A percentile compares a stretch with the other conserved stretches of the same genome.
phyloP scores from a whole-genome alignment of 2,888 invertebrate species.

The Idaea straminata region DNA sequence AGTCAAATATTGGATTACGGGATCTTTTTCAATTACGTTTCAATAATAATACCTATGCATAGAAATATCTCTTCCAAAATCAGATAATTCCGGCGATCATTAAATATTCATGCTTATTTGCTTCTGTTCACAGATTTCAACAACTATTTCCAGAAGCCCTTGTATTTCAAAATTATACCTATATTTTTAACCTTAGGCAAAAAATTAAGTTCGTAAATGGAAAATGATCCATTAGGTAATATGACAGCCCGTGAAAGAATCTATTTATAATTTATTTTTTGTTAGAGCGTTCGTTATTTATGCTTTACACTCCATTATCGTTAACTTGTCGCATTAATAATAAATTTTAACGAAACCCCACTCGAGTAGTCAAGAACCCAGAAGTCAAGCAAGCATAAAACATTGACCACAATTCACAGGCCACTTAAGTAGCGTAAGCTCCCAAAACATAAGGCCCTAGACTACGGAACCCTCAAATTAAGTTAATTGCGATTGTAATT shows the following conservation, averaged over 20 bases:
- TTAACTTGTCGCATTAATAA: constrained; percentile 4
- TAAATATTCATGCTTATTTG: constrained; percentile 25
- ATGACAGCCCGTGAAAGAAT: too few species aligned
- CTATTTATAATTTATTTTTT: too few species aligned
- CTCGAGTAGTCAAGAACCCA: background rate
- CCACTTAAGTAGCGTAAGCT: constrained; percentile 57
- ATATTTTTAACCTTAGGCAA: too few species aligned
- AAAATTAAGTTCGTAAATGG: too few species aligned
- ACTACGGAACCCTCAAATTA: constrained; percentile 62
- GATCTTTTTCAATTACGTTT: too few species aligned
- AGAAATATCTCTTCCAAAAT: constrained; percentile 20
- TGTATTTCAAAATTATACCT: too few species aligned
- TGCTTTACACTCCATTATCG: background rate
- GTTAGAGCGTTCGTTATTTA: background rate
- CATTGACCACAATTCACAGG: constrained; percentile 45
- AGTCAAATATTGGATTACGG: too few species aligned
- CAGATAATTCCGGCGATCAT: constrained; percentile 18
- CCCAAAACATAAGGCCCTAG: constrained; percentile 46
- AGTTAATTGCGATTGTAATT: constrained; percentile 72
- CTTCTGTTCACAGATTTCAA: constrained; percentile 20
- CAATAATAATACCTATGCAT: background rate
- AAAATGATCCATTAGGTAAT: too few species aligned
- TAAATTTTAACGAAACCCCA: constrained; percentile 16
- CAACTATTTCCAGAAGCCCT: constrained; percentile 14
- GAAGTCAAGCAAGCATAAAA: constrained; percentile 25